These are phyloP conservation scores for Hetaerina titia DNA, from an alignment of 2,888 invertebrate species.

Conservation along the genomic window DNA sequence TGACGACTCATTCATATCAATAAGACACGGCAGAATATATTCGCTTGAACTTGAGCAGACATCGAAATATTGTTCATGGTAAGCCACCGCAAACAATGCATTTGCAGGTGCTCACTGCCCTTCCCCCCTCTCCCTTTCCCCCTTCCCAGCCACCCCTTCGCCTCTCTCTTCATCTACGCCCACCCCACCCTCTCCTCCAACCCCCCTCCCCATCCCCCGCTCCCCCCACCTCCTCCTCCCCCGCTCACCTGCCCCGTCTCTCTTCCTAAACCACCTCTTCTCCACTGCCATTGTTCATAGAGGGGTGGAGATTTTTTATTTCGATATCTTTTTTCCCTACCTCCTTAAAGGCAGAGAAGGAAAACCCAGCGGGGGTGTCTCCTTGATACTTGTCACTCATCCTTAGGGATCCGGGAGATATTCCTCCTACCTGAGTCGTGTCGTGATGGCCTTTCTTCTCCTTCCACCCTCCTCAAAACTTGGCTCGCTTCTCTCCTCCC, in stretches of 20 bases:
- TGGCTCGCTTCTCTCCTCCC: neutral
- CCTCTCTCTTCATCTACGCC: neutral
- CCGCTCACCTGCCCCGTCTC: neutral
- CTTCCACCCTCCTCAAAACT: neutral
- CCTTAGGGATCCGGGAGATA: constrained; percentile 46
- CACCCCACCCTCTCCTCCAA: neutral
- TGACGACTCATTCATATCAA: too few relatives aligned
- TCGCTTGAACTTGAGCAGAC: too few relatives aligned
- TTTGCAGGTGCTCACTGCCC: neutral
- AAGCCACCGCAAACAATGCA: too few relatives aligned
- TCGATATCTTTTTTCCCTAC: constrained; percentile 10
- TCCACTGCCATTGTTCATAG: constrained; percentile 56
- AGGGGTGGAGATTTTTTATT: constrained; percentile 58
- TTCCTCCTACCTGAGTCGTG: neutral
- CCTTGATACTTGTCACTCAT: constrained; percentile 65
- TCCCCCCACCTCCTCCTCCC: neutral
- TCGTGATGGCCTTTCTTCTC: constrained; percentile 25
- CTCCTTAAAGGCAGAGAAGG: constrained; percentile 16
- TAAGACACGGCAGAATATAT: too few relatives aligned
- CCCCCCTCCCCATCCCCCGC: neutral
- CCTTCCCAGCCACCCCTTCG: neutral
- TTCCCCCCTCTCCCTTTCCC: neutral
- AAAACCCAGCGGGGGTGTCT: constrained; percentile 65
- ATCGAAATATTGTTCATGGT: too few relatives aligned
- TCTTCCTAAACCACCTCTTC: neutral